Base-by-base conservation (phyloP, 2,113 vertebrate species). In the Globicephala melas region DNA sequence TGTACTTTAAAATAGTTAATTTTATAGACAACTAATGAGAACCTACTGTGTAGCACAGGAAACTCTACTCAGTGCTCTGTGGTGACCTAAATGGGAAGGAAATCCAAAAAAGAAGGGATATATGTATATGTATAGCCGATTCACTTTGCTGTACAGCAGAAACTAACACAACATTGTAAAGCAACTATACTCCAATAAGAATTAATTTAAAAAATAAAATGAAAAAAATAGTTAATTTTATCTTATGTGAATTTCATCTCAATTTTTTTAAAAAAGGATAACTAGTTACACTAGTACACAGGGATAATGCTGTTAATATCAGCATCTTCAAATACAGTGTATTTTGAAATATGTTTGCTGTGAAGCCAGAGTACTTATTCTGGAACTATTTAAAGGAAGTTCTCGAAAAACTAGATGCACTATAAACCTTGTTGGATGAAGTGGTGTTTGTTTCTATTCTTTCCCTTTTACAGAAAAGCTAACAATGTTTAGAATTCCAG, bases 401-500 rank as follows among this genome's bases (percentile, higher is more conserved):
- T 89, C 23, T 95, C 6, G 6, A 33, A 81, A 95, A 79, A 73
- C 21, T 77, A 79, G 28, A 13, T 92, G 21, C 71, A 20, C 17
- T 91, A 8, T 53, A 83, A 47, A 41, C 41, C 88, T 87, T 94
- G 60, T 84, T 95, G 3, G 53, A 17, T 77, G 28, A 2, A 70
- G 74, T 70, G 38, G 20, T 89, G 15, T 80, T 91, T 95, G 33
- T 58, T 88, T 73, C 79, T 93, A 6, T 21, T 87, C 93, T 89
- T 84, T 63, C 53, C 41, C n/a, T 89, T 95, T 76, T 84, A 36
- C 3, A 92, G 36, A 88, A 85, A 92, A 91, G 11, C 21, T 91
- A 84, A 68, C 62, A 76, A n/a, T 97, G 55, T 67, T 95, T 93
- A 89, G 65, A 97, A 91, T 96, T 93, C 44, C 55, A 81, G 26